Base-by-base conservation (phyloP, 2,888 invertebrate genomes). In the Troides aeacus region DNA sequence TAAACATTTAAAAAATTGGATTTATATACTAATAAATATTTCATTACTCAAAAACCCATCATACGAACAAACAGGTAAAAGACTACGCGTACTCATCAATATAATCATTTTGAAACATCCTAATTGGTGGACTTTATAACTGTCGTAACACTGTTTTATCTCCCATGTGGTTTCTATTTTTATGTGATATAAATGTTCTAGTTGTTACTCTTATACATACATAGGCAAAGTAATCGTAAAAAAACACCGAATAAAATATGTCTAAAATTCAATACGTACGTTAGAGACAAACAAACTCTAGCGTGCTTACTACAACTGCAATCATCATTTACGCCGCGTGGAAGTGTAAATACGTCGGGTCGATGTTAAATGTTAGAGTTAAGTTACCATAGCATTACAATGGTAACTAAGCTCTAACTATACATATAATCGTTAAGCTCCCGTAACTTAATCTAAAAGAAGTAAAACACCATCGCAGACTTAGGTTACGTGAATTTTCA, bases 271-370 rank as follows among this genome's bases (percentile, higher is more conserved):
- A 50, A 17, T 50, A 4, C 50, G 50, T 50, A 57, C 17, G 42
- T 42, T 58, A 23, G 39, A 67, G 57, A 23, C 57, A 67, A 67
- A 62, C 67, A 67, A 62, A 17, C 39, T 62, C 23, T 57, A 46
- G 12, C 10, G 46, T 10, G 58, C 42, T 58, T 53, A 58, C 58
- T 58, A 42, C 64, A 57, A 57, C 42, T 58, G 39, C 17, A 42
- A 58, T 42, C 23, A 5, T 24, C 42, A 39, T 56, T 56, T 56
- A 56, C 21, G 53, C 39, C 64, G 23, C 57, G 23, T 58, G 64
- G 39, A 57, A 21, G 36, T 30, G 36, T 30, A 39, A 64, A 57
- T 64, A 64, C 42, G 8, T 39, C 39, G 58, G 56, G 23, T 17
- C 21, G 18, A 50, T 50, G 50, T 12, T 50, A 50, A 50, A 50